These are phyloP conservation scores for Drosophila koepferae DNA, from an alignment of 2,888 invertebrate species.

Conservation along the genomic window DNA sequence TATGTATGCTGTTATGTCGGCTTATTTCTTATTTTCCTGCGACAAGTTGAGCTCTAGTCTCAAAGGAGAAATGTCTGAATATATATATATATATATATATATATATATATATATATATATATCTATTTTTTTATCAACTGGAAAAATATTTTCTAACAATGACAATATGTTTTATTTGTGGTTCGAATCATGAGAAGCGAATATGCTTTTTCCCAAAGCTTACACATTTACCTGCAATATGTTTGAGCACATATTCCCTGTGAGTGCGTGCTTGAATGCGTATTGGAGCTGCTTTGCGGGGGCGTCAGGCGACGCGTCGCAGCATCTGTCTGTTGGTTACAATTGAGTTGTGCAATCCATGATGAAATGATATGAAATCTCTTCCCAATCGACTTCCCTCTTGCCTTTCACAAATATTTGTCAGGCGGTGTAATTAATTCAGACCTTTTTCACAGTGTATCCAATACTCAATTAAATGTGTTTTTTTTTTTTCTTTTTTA, in stretches of 20 bases:
- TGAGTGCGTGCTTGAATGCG: not conserved
- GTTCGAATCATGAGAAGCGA: not conserved
- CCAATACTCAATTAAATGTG: not conserved
- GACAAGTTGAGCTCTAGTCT: not conserved
- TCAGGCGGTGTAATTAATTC: not conserved
- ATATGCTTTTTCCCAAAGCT: not conserved
- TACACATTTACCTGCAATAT: not conserved
- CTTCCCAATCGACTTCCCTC: not conserved
- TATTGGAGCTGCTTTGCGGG: not conserved
- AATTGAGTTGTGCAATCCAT: not conserved
- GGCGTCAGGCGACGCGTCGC: not conserved
- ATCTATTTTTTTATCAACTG: not conserved
- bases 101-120: too few relatives aligned
- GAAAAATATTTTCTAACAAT: conserved; percentile 4
- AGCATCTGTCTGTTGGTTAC: not conserved
- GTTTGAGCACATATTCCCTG: not conserved
- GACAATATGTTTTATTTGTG: not conserved
- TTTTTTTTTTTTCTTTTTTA: not conserved
- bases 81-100: too few relatives aligned
- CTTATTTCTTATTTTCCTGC: not conserved
- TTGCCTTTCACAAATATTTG: not conserved
- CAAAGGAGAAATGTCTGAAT: not conserved
- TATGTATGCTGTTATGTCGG: conserved; percentile 1
- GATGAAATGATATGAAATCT: not conserved
- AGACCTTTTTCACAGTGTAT: not conserved